Base-by-base conservation (phyloP, 2,888 invertebrate genomes). In the Apamea sordens region DNA sequence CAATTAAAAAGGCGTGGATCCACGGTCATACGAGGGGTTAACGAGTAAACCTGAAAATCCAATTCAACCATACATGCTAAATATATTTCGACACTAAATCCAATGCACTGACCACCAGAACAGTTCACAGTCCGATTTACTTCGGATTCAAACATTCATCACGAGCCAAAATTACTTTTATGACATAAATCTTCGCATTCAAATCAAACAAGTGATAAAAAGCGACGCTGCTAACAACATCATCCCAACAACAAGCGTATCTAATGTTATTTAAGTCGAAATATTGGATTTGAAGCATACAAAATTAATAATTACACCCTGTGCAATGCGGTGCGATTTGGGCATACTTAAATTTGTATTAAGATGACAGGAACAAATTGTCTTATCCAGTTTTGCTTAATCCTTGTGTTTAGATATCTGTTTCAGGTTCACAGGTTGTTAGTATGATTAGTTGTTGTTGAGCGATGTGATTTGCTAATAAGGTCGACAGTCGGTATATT, bases 261-360 rank as follows among this genome's bases (percentile, higher is more conserved):
- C 95, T 93, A 95, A 96, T 95, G 90, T 93, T 92, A 89, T 93
- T 94, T 94, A 93, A 94, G 90, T 91, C 92, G 90, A 91, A 87
- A 93, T 95, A 95, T 96, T 95, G 95, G 93, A 94, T 94, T 94
- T 93, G 94, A 93, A 89, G 93, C 96, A 95, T 96, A 95, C 94
- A 84, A 94, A 96, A 96, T 96, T 94, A 95, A 93, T 96, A 96
- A 96, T 96, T 95, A 93, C 93, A 90, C 89, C 91, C 88, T 85
- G 69, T 77, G 89, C 92, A 93, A 93, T 91, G 91, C 90, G 86
- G 87, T 88, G 88, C 88, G 91, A 90, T 92, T 93, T 92, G 85
- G 76, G 73, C 78, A 88, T 80, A 84, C 89, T 86, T 84, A 85
- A 83, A 82, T 82, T 73, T 86, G 77, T 78, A 86, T 89, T 81